Evolutionary conservation across 2,888 invertebrate genomes (phyloP).

Genomic region (Mechanitis messenoides): DNA sequence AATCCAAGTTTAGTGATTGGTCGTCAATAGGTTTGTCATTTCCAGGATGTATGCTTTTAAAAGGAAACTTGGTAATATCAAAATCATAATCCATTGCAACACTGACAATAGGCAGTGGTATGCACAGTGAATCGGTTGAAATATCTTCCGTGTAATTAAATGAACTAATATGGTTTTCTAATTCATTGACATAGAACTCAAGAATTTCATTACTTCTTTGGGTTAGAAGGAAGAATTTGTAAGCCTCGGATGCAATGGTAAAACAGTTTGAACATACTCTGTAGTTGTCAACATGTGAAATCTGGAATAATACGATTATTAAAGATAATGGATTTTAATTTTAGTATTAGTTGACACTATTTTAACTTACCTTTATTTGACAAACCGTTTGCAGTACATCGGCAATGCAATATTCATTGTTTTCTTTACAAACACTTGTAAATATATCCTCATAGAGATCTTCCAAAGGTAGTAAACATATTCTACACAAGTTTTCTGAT

Average conservation of each 20-base stretch:
- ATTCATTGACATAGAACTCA: slow-evolving; percentile 45
- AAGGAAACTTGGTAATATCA: slow-evolving; percentile 41
- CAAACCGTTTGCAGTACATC: slow-evolving; percentile 48
- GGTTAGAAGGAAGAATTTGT: slow-evolving; percentile 51
- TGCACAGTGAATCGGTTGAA: slow-evolving; percentile 41
- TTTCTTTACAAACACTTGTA: slow-evolving; percentile 54
- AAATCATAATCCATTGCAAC: slow-evolving; percentile 41
- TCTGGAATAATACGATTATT: slow-evolving; percentile 38
- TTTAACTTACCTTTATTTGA: slow-evolving; percentile 19
- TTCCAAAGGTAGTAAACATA: slow-evolving; percentile 51
- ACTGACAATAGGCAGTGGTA: slow-evolving; percentile 43
- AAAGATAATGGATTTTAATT: neutral
- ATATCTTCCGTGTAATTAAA: slow-evolving; percentile 38
- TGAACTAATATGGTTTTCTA: slow-evolving; percentile 40
- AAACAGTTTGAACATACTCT: slow-evolving; percentile 58
- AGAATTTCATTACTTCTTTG: slow-evolving; percentile 50
- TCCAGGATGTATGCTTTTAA: slow-evolving; percentile 18
- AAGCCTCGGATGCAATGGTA: slow-evolving; percentile 46
- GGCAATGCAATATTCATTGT: slow-evolving; percentile 56
- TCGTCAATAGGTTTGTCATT: slow-evolving; percentile 12
- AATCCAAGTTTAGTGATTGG: slow-evolving; percentile 13
- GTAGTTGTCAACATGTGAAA: slow-evolving; percentile 43
- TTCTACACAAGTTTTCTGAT: slow-evolving; percentile 50
- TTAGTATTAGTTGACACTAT: neutral
- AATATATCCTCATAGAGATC: slow-evolving; percentile 53